These are phyloP conservation scores for Pseudopleuronectes americanus DNA, from an alignment of 2,797 vertebrate species.

Conservation along the genomic window DNA sequence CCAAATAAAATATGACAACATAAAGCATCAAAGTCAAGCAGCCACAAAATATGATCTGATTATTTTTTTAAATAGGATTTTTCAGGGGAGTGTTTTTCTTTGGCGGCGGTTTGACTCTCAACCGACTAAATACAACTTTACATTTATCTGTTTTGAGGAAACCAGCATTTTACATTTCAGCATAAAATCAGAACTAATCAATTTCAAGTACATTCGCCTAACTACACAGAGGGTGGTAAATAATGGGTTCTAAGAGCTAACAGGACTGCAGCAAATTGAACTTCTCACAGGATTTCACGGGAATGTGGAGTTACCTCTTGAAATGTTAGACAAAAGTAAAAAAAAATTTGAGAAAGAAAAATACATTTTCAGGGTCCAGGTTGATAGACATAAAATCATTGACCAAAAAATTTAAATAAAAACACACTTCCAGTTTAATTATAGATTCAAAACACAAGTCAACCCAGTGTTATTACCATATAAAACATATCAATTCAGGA, in stretches of 20 bases:
- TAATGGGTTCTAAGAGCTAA: constrained; percentile 38
- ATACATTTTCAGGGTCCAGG: constrained; percentile 17
- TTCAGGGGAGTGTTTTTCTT: constrained; percentile 44
- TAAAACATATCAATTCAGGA: constrained; percentile 41
- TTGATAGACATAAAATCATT: constrained; percentile 39
- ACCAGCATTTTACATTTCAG: constrained; percentile 34
- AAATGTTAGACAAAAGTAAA: constrained; percentile 55
- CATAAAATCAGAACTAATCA: constrained; percentile 25
- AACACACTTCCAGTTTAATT: constrained; percentile 51
- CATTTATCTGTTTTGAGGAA: constrained; percentile 39
- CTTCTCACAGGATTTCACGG: constrained; percentile 37
- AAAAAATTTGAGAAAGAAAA: constrained; percentile 22
- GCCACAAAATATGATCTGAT: constrained; percentile 29
- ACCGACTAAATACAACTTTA: constrained; percentile 29
- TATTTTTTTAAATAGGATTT: constrained; percentile 10
- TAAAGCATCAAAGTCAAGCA: constrained; percentile 33
- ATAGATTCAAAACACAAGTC: constrained; percentile 59
- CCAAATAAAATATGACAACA: constrained; percentile 20
- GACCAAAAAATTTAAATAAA: no score
- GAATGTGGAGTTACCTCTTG: constrained; percentile 64
- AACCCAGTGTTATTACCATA: constrained; percentile 58
- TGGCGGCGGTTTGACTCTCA: constrained; percentile 56
- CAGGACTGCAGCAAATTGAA: constrained; percentile 32
- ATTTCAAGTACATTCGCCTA: constrained; percentile 40
- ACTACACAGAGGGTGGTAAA: constrained; percentile 14